Base-by-base conservation (phyloP, 2,888 invertebrate genomes). In the Patella depressa region DNA sequence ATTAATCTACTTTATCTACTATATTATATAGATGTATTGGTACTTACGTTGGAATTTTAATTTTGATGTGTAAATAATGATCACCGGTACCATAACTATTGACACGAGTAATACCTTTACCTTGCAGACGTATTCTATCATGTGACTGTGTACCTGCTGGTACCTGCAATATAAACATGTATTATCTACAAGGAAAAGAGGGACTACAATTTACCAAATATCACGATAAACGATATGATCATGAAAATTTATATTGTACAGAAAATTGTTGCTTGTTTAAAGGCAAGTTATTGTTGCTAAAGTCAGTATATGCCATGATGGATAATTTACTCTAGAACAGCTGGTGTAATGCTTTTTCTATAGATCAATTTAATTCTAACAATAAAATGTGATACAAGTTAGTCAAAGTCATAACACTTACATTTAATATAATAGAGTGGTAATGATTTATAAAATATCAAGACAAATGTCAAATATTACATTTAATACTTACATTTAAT, bases 101-200 rank as follows among this genome's bases (percentile, higher is more conserved):
- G 2, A 98, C 95, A 82, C 96, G 94, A 90, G 97, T 97, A 92
- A 99, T 94, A 0, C 99, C 99, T 92, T 99, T 99, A 55, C 96
- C 95, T 1, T 94, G 94, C 55, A 99, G 92, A 59, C 96, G 94
- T 76, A 99, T 95, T 85, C 94, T 94, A 9, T 95, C 95, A 92
- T 99, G 99, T 0, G 99, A 99, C 0, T 97, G 96, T 0, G 99
- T 99, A 34, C 98, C 97, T 0, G 97, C 94, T 78, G 95, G 94
- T 89, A 99, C 95, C 95, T 97, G 90, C 54, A 84, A 76, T 59
- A 76, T 54, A 76, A 65, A 59, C n/a, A 17, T 34, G 65, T 34
- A 45, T 9, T 45, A 45, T 45, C 9, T 45, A 45, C 45, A 45
- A 45, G 45, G 9, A 4, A 9, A 7, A 45, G 0, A 45, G 45